phyloP scores from a whole-genome alignment of 1,140 invertebrate species.

The Drosophila tsacasi region DNA sequence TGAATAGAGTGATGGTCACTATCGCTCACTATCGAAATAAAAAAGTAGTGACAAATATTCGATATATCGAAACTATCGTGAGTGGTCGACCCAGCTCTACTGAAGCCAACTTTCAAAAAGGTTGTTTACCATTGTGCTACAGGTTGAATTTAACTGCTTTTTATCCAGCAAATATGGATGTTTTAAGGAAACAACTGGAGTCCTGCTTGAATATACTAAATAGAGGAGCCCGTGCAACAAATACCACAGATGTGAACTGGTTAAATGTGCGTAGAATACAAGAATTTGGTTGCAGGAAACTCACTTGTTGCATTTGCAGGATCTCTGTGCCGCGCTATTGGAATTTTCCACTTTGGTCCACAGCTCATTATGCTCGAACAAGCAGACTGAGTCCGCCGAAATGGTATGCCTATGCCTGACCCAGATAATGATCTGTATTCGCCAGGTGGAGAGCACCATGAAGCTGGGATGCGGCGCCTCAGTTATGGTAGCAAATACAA shows the following conservation, averaged over 20 bases:
- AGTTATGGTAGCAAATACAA: slow-evolving; percentile 34
- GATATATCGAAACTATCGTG: too few species aligned
- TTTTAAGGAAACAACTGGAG: slow-evolving; percentile 48
- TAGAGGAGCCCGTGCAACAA: not conserved
- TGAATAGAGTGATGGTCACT: too few species aligned
- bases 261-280: slow-evolving; percentile 45
- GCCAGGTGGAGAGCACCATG: slow-evolving; percentile 64
- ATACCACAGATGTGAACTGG: slow-evolving; percentile 42
- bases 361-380: slow-evolving; percentile 28
- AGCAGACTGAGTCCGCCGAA: slow-evolving; percentile 50
- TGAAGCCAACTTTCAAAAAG: slow-evolving; percentile 60
- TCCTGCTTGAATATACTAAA: slow-evolving; percentile 44
- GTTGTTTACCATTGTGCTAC: slow-evolving; percentile 44
- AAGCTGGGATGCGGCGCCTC: slow-evolving; percentile 44
- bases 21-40: too few species aligned
- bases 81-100: too few species aligned
- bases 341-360: slow-evolving; percentile 58
- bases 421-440: slow-evolving; percentile 73
- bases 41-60: too few species aligned
- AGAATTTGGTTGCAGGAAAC: not conserved
- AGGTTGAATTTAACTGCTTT: slow-evolving; percentile 18
- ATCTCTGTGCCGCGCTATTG: slow-evolving; percentile 73
- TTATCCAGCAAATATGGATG: slow-evolving; percentile 38
- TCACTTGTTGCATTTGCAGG: slow-evolving; percentile 44
- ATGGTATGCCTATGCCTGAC: slow-evolving; percentile 70